Evolutionary conservation across 2,888 invertebrate species (phyloP).

Genomic region (Capitulum mitella): DNA sequence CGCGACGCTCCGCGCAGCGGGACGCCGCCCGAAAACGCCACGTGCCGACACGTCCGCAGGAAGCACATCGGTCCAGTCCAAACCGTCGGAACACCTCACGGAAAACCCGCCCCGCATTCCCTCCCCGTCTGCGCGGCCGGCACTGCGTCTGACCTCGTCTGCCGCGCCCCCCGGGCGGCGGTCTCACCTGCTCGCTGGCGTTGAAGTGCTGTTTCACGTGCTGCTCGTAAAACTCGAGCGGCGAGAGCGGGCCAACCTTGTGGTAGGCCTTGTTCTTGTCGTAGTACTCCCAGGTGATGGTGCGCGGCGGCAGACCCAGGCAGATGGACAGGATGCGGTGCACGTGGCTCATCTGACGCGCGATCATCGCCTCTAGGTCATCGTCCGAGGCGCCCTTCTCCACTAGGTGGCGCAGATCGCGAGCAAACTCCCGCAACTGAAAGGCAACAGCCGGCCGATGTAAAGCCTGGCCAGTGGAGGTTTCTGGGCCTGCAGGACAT

Average conservation of each 20-base stretch:
- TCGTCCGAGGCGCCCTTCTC: conserved; percentile 53
- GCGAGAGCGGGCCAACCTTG: conserved; percentile 64
- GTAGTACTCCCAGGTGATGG: conserved; percentile 76
- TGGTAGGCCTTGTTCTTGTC: conserved; percentile 65
- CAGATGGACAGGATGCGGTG: conserved; percentile 75
- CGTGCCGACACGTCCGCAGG: no score
- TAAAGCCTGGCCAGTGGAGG: no score
- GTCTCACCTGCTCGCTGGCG: conserved; percentile 75
- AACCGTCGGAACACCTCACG: no score
- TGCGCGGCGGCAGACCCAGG: conserved; percentile 69
- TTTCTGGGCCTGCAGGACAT: no score
- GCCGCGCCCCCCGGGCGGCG: no score
- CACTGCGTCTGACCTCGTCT: no score
- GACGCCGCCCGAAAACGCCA: no score
- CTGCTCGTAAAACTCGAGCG: conserved; percentile 69
- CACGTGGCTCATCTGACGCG: conserved; percentile 63
- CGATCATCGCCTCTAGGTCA: conserved; percentile 53
- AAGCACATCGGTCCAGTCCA: no score
- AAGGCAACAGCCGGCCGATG: conserved; percentile 38
- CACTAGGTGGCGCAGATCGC: conserved; percentile 60
- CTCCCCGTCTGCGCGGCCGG: no score
- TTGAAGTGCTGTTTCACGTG: conserved; percentile 70
- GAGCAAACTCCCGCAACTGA: conserved; percentile 72
- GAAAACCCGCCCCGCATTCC: no score
- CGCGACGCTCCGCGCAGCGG: neutral